Conservation (phyloP, 2,113 vertebrate species). For the Sula dactylatra region DNA sequence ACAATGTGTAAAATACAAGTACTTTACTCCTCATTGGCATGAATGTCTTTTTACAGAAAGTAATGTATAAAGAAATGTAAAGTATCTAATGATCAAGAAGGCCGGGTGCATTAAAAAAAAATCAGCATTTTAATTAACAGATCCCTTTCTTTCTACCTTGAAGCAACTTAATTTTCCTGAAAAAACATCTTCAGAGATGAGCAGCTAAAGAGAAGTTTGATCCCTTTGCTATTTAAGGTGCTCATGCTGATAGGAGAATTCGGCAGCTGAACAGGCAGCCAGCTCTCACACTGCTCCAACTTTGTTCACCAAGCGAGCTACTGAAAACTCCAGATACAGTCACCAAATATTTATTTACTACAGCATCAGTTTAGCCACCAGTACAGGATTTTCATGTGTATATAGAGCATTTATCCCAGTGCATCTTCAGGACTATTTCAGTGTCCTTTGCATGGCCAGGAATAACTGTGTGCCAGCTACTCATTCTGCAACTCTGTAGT, state of each 20-base stretch:
- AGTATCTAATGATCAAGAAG: background rate
- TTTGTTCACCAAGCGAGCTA: background rate
- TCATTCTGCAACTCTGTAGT: background rate
- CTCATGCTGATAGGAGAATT: fast-evolving
- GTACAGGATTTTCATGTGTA: background rate
- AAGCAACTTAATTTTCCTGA: background rate
- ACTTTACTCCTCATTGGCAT: background rate
- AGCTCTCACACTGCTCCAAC: background rate
- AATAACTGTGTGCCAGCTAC: background rate
- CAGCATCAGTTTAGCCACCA: background rate
- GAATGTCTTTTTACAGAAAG: background rate
- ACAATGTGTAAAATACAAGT: background rate
- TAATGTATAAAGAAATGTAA: background rate
- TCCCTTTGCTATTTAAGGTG: background rate
- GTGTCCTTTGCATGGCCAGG: background rate
- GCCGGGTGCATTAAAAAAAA: background rate
- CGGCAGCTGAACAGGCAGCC: background rate
- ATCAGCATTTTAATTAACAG: background rate
- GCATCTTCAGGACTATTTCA: background rate
- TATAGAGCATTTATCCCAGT: background rate
- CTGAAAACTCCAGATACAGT: background rate
- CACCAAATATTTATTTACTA: background rate
- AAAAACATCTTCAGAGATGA: background rate
- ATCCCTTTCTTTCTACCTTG: background rate
- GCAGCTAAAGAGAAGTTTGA: background rate